Evolutionary conservation across 2,797 vertebrate genomes (phyloP), one percentile per base, ranked within the genome.

Genomic region (Melanotaenia boesemani): DNA sequence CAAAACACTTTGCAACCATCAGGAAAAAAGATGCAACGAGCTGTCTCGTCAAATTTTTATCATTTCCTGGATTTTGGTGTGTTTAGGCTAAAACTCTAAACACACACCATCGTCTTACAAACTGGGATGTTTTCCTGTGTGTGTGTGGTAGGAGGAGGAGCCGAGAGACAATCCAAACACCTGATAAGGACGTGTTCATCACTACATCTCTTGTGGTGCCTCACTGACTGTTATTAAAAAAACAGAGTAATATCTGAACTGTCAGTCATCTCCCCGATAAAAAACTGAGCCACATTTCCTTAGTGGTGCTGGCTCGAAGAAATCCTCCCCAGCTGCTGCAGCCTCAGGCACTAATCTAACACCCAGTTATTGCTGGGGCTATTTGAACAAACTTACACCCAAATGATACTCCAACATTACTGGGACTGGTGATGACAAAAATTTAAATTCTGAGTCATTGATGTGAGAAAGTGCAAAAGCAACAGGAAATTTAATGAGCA

Each of bases 201-300:
- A 65, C 74, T 80, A 67, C 10, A 16, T 85, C 85, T 90, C 86
- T 80, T 28, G 69, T 77, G 85, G 70, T 13, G 41, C 64, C 2
- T 28, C 74, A 16, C 82, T 78, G 76, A 82, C 75, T 77, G 70
- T 90, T 93, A 94, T 93, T 93, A 93, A 93, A 93, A 92, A 89
- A 83, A 89, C 83, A 83, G 80, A 88, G 86, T 87, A 94, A 94
- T 94, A 94, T 94, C 87, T 50, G 80, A 88, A 67, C 84, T 90
- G 92, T 89, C 92, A 90, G 65, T 93, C 93, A 89, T 68, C n/a
- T 63, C 50, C 18, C 15, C 87, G 82, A 88, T 83, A 79, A 83
- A 83, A 89, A 80, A 72, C 77, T 22, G 58, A 74, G 48, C 55
- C 36, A 26, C 67, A 74, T 78, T 81, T 77, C 68, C 74, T 76